Base-by-base conservation (phyloP, 2,888 invertebrate genomes). In the Calameuta idolon region DNA sequence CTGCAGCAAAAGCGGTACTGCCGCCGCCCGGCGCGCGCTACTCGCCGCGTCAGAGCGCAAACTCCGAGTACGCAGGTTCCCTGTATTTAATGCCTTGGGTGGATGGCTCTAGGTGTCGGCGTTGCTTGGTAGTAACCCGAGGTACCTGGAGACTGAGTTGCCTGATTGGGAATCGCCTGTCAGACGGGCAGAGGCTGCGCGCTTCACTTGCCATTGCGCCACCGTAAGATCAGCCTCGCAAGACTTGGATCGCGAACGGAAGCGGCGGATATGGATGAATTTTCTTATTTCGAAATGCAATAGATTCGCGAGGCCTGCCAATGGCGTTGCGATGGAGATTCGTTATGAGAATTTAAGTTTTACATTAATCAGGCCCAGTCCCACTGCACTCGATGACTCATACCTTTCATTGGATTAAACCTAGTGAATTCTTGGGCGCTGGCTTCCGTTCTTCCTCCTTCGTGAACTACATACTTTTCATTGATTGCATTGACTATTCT, bases 11-110 rank as follows among this genome's bases (percentile, higher is more conserved):
- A 86, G 82, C 85, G 85, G 84, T 86, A 87, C 85, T 85, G 86
- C 85, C 85, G 88, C 85, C 88, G 87, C 89, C 87, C 89, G 89
- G 87, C 87, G 87, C 87, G 86, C 87, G 87, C 86, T 84, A 82
- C 84, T 76, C 74, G 55, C 83, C 82, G 75, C 69, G n/a, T 80
- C 80, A 84, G 78, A 77, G 85, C 87, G 86, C 87, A 87, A 84
- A 84, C 86, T 82, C 86, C 80, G 73, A 78, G 76, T 11, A 35
- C 78, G 78, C 78, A 73, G 78, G 68, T 71, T 34, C 71, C 71
- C 12, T 71, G 34, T 71, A 71, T 71, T 71, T 71, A 31, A 31
- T 31, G 34, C 34, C 12, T 31, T 31, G 12, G 34, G 31, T 71
- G 71, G 55, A 9, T 55, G 9, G 12, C 71, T 71, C 31, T 71